These are phyloP conservation scores for Typhlichthys eigenmanni DNA, from an alignment of 2,797 vertebrate species.

Conservation along the genomic window DNA sequence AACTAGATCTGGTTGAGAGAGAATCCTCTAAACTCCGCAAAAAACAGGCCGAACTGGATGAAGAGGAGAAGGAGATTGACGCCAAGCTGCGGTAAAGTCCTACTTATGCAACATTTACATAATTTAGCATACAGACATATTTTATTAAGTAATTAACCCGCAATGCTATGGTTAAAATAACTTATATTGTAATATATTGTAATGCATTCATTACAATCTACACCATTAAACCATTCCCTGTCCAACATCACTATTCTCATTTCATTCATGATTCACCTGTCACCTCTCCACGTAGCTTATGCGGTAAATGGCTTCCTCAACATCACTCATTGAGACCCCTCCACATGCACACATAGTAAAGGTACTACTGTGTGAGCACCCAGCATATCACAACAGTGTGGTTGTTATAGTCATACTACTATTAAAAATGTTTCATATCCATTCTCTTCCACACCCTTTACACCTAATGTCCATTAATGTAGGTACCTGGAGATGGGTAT, in stretches of 20 bases:
- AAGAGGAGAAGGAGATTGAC: slow-evolving; percentile 99
- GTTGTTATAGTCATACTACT: slow-evolving; percentile 17
- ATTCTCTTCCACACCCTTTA: too few species aligned
- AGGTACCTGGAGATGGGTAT: slow-evolving; percentile 99
- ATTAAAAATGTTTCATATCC: not conserved
- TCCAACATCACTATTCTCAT: slow-evolving; percentile 44
- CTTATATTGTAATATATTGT: not conserved
- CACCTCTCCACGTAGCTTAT: slow-evolving; percentile 66
- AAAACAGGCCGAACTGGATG: slow-evolving; percentile 98
- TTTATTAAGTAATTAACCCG: slow-evolving; percentile 17
- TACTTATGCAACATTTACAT: slow-evolving; percentile 8
- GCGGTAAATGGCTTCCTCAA: slow-evolving; percentile 77
- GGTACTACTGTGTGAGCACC: slow-evolving; percentile 73
- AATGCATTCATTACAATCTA: slow-evolving; percentile 12
- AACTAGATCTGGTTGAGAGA: slow-evolving; percentile 95
- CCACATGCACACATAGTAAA: slow-evolving; percentile 73
- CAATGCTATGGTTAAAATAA: slow-evolving; percentile 1
- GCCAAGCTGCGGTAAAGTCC: slow-evolving; percentile 84
- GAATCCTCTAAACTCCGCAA: slow-evolving; percentile 98
- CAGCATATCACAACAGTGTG: slow-evolving; percentile 33
- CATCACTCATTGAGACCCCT: slow-evolving; percentile 71
- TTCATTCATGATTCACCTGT: slow-evolving; percentile 67
- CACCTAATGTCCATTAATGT: slow-evolving; percentile 8
- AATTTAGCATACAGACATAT: slow-evolving; percentile 1
- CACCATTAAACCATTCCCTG: slow-evolving; percentile 40